phyloP scores from a whole-genome alignment of 1,140 invertebrate genomes.

The Teleopsis dalmanni region DNA sequence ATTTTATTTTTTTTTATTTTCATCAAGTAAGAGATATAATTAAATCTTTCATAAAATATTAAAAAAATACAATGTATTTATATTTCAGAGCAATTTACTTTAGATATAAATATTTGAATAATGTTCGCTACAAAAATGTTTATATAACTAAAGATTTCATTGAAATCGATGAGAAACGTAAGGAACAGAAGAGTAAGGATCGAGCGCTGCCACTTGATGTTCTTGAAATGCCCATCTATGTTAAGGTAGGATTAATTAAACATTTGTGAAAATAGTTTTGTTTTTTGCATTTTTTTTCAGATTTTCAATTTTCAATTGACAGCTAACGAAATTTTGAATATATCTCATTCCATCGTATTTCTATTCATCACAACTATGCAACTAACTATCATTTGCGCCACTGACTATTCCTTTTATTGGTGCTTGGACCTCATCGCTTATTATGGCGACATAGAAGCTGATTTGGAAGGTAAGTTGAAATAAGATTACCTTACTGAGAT shows the following conservation, averaged over 20 bases:
- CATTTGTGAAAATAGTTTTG: neutral
- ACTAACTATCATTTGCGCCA: constrained; percentile 58
- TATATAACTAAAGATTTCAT: constrained; percentile 63
- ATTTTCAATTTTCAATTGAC: constrained; percentile 54
- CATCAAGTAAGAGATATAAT: constrained; percentile 19
- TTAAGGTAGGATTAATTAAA: constrained; percentile 44
- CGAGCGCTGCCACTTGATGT: constrained; percentile 63
- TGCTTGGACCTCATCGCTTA: constrained; percentile 57
- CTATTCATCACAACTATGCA: constrained; percentile 58
- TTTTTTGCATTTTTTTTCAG: constrained; percentile 37
- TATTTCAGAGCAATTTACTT: constrained; percentile 59
- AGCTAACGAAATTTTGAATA: constrained; percentile 51
- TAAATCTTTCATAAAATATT: neutral
- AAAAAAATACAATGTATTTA: neutral
- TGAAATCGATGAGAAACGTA: constrained; percentile 60
- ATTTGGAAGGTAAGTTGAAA: constrained; percentile 40
- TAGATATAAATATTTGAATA: constrained; percentile 61
- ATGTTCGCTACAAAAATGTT: constrained; percentile 64
- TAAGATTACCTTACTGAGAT: neutral
- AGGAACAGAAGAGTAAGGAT: constrained; percentile 51
- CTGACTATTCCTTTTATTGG: constrained; percentile 70
- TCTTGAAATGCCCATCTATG: constrained; percentile 57
- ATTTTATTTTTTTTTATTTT: constrained; percentile 20
- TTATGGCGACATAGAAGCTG: constrained; percentile 55
- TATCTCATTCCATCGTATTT: constrained; percentile 55